phyloP scores from a whole-genome alignment of 2,888 invertebrate species.

The Nemotelus pantherinus region DNA sequence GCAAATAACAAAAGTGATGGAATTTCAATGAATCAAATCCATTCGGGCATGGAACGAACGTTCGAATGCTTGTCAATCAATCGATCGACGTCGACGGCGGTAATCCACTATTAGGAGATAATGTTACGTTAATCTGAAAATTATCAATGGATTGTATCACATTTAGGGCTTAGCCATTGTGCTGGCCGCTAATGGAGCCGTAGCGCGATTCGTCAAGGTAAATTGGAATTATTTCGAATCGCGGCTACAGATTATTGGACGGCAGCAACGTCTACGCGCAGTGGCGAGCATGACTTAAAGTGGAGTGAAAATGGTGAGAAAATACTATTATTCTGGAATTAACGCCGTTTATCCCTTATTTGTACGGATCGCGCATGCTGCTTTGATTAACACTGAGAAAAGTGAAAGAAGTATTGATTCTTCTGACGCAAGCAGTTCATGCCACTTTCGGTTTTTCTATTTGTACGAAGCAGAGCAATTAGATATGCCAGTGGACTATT shows the following conservation, averaged over 20 bases:
- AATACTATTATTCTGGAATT: background rate
- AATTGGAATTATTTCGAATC: background rate
- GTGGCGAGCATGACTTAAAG: background rate
- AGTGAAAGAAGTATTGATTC: too few relatives aligned
- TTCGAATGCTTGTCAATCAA: slow-evolving; percentile 5
- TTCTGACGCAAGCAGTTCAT: too few relatives aligned
- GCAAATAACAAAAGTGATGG: background rate
- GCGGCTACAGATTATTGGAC: too few relatives aligned
- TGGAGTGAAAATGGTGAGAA: slow-evolving; percentile 7
- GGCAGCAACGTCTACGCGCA: background rate
- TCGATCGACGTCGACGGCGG: background rate
- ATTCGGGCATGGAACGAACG: background rate
- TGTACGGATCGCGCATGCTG: too few relatives aligned
- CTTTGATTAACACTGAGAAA: too few relatives aligned
- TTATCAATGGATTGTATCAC: background rate
- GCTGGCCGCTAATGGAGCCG: background rate
- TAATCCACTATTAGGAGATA: background rate
- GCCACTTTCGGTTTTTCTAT: too few relatives aligned
- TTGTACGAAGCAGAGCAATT: too few relatives aligned
- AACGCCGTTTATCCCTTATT: too few relatives aligned
- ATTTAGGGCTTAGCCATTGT: background rate
- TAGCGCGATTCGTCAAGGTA: background rate
- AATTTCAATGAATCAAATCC: background rate
- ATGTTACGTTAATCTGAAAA: slow-evolving; percentile 3
- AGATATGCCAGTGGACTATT: too few relatives aligned